A percentile compares a stretch with the other conserved stretches of the same genome.
phyloP scores from a whole-genome alignment of 2,113 vertebrate genomes.

The Microtus oregoni region DNA sequence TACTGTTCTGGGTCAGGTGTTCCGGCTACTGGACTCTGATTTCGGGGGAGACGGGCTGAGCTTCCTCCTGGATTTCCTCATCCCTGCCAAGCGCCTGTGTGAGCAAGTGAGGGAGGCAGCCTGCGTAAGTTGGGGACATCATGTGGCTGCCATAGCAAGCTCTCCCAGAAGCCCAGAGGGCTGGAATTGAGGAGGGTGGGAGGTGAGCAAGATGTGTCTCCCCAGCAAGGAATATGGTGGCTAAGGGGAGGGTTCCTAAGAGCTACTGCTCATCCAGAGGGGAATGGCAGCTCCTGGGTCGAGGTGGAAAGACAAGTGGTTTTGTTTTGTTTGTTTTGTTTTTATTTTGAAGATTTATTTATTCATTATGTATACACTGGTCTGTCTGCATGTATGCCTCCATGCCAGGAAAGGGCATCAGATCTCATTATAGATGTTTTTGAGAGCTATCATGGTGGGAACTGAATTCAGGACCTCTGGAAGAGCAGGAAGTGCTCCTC shows the following conservation, averaged over 20 bases:
- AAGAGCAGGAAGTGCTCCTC: no score
- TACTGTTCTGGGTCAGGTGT: slow-evolving; percentile 94
- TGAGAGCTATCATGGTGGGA: no score
- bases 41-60: slow-evolving; percentile 94
- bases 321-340: neutral
- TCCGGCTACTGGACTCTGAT: slow-evolving; percentile 93
- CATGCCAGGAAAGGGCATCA: no score
- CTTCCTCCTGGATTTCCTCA: slow-evolving; percentile 95
- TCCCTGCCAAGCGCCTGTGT: slow-evolving; percentile 95
- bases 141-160: neutral
- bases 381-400: no score
- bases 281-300: neutral
- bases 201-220: neutral
- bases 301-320: neutral
- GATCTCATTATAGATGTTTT: no score
- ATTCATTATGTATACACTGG: no score
- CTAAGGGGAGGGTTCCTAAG: neutral
- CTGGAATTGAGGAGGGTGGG: neutral
- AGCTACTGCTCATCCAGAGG: neutral
- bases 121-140: slow-evolving; percentile 90
- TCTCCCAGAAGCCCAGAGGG: neutral
- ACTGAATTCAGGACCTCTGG: no score
- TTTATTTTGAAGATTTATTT: no score
- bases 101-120: slow-evolving; percentile 94
- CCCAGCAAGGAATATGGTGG: neutral